Evolutionary conservation across 1,140 invertebrate genomes (phyloP).

Genomic region (Eueides isabella): DNA sequence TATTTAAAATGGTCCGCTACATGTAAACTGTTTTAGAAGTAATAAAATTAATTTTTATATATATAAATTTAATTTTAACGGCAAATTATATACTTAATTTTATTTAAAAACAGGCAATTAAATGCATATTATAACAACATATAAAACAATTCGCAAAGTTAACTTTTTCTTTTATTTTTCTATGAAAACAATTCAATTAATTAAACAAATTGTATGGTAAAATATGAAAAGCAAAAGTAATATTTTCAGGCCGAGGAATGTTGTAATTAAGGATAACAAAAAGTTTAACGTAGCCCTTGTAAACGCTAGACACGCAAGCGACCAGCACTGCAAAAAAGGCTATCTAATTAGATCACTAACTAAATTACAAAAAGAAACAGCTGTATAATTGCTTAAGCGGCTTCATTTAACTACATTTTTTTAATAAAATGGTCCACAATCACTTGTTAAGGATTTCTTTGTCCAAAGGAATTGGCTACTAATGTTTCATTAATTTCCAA

Average conservation of each 20-base stretch:
- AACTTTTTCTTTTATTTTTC: neutral
- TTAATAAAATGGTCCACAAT: slow-evolving; percentile 1
- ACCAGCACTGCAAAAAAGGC: slow-evolving; percentile 39
- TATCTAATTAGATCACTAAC: slow-evolving; percentile 58
- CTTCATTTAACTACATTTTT: slow-evolving; percentile 35
- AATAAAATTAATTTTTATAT: neutral
- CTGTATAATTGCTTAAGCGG: slow-evolving; percentile 51
- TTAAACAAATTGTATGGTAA: slow-evolving; percentile 13
- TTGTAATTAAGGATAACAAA: slow-evolving; percentile 29
- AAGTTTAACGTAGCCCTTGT: slow-evolving; percentile 14
- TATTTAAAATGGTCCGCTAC: neutral
- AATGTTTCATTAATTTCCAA: neutral
- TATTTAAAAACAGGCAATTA: neutral
- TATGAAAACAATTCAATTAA: slow-evolving; percentile 13
- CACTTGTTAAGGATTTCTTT: slow-evolving; percentile 21
- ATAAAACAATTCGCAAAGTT: neutral
- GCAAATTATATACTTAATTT: neutral
- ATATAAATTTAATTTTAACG: neutral
- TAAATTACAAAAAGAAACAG: slow-evolving; percentile 54
- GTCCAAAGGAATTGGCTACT: neutral
- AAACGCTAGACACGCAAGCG: slow-evolving; percentile 37
- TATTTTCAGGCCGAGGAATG: slow-evolving; percentile 15
- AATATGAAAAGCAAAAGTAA: slow-evolving; percentile 20
- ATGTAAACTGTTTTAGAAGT: neutral
- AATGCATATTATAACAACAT: neutral